These are phyloP conservation scores for Dryas iulia DNA, from an alignment of 1,140 invertebrate species.

Conservation along the genomic window DNA sequence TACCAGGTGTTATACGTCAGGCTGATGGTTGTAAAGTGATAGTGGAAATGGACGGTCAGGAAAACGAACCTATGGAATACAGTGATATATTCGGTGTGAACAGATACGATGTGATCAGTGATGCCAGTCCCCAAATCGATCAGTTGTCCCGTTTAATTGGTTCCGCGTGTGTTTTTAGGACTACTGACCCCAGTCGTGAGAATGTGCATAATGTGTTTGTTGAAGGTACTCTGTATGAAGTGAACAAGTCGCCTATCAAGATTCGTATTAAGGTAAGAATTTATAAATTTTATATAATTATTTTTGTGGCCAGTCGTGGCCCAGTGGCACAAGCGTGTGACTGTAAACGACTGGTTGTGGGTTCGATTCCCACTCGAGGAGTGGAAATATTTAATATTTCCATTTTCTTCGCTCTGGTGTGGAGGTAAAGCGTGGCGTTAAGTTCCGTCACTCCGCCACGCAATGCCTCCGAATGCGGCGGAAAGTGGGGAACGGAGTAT, in stretches of 20 bases:
- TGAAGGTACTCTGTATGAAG: slow-evolving; percentile 90
- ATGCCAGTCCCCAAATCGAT: slow-evolving; percentile 92
- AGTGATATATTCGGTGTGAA: slow-evolving; percentile 87
- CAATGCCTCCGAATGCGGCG: too few relatives aligned
- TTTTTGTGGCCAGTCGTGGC: too few relatives aligned
- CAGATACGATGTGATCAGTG: slow-evolving; percentile 94
- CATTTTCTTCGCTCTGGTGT: too few relatives aligned
- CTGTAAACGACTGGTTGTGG: too few relatives aligned
- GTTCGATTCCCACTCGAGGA: too few relatives aligned
- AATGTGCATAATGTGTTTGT: slow-evolving; percentile 85
- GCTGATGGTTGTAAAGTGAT: slow-evolving; percentile 84
- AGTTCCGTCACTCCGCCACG: too few relatives aligned
- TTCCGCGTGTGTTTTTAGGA: slow-evolving; percentile 82
- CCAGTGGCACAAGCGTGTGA: too few relatives aligned
- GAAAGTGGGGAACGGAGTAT: too few relatives aligned
- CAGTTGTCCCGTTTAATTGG: slow-evolving; percentile 80
- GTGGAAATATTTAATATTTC: too few relatives aligned
- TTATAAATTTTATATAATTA: background rate
- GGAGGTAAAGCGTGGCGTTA: too few relatives aligned
- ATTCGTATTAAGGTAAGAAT: slow-evolving; percentile 87
- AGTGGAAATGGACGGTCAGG: slow-evolving; percentile 86
- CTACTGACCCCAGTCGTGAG: slow-evolving; percentile 65
- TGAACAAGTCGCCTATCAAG: slow-evolving; percentile 84
- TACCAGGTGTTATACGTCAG: slow-evolving; percentile 88
- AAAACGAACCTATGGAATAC: slow-evolving; percentile 82